These are phyloP conservation scores for Chrysochloris asiatica DNA, from an alignment of 2,113 vertebrate species.

Conservation along the genomic window DNA sequence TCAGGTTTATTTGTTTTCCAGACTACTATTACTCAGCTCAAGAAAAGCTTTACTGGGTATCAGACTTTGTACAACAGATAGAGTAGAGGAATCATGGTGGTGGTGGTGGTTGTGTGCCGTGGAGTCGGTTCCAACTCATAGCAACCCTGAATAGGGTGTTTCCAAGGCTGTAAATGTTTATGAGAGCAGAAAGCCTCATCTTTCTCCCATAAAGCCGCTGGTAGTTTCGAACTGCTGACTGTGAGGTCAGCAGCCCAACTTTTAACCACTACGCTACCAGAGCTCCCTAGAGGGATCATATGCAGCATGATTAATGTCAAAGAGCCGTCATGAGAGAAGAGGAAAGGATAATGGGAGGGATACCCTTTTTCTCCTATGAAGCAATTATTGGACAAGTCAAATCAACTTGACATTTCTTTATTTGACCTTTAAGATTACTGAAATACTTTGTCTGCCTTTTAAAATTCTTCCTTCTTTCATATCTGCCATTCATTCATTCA, in stretches of 20 bases:
- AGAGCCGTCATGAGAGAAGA: background rate
- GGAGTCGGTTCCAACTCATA: too few relatives aligned
- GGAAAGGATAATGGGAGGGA: background rate
- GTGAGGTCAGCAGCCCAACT: too few relatives aligned
- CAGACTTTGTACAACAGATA: too few relatives aligned
- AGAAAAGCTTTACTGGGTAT: background rate
- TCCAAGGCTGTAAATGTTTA: too few relatives aligned
- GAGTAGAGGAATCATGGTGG: too few relatives aligned
- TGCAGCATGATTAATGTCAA: background rate
- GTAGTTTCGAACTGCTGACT: too few relatives aligned
- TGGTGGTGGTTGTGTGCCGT: too few relatives aligned
- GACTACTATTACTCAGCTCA: slow-evolving; percentile 18
- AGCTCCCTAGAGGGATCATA: too few relatives aligned
- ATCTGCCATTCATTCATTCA: background rate
- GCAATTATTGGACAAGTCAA: background rate
- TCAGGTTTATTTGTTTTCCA: background rate
- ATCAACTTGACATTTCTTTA: background rate
- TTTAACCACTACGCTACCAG: too few relatives aligned
- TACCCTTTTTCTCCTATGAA: background rate
- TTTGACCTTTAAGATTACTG: slow-evolving; percentile 1
- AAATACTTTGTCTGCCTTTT: background rate
- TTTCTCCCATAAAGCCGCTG: too few relatives aligned
- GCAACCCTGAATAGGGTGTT: too few relatives aligned
- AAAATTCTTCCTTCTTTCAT: background rate
- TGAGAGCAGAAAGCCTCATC: too few relatives aligned